Base-by-base conservation (phyloP, 1,140 invertebrate genomes). In the Acromyrmex heyeri region DNA sequence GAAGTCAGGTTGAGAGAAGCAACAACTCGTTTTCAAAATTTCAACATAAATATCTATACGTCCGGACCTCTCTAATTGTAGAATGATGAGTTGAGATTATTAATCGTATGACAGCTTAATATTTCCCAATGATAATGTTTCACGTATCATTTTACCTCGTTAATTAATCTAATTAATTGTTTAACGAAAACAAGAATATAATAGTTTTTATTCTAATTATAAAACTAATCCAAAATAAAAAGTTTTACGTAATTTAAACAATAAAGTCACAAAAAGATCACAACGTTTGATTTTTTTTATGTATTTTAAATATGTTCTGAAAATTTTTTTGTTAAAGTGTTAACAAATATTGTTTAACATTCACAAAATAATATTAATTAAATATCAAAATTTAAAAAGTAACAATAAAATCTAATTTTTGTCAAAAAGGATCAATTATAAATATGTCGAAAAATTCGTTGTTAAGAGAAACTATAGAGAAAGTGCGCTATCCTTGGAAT, bases 401-500 rank as follows among this genome's bases (percentile, higher is more conserved):
- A 12, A 1, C 4, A 44, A 16, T 76, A 18, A 38, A 21, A 76
- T 76, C 27, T 64, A 55, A 48, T 64, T 44, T 24, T 77, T 5
- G 12, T 14, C 16, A 16, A 48, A 57, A 81, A 34, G 4, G 30
- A 53, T 53, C 48, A 7, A 57, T 44, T 67, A 12, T 30, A 21
- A 67, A 24, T 18, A 10, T 12, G 12, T 34, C 27, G 7, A n/a
- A 57, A 34, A 70, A 18, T 44, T 61, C n/a, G 0, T 78, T 24
- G 50, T 57, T 30, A n/a, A 57, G 64, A 81, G n/a, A 38, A 44
- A 57, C 50, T 55, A 12, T 14, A 34, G 62, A 79, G 27, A 5
- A 44, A 38, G 10, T 81, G 34, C 21, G 50, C 50, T 27, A 70
- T 81, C 18, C 10, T 27, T 27, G 64, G 21, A 57, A 81, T 81